Percentiles rank a stretch among this genome's conserved stretches.
Conservation (phyloP, 2,797 vertebrate species). For the Lacerta agilis region DNA sequence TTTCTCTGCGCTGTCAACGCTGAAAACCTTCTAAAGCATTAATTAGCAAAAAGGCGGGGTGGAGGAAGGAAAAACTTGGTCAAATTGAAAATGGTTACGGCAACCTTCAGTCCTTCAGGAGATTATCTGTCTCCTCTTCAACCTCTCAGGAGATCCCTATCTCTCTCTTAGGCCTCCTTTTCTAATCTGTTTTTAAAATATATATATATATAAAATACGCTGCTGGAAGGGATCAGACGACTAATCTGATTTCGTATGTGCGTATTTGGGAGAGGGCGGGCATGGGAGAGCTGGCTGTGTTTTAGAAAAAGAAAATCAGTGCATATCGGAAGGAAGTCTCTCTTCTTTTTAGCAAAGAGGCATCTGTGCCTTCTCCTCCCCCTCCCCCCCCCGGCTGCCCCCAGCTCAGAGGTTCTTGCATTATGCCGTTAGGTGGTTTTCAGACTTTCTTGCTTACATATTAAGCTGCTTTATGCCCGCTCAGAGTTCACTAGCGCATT, state of each 20-base stretch:
- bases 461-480: background rate
- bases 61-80: background rate
- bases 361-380: background rate
- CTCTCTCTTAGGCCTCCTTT: conserved; percentile 19
- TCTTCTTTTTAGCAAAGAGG: background rate
- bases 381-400: no score
- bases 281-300: no score
- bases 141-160: conserved; percentile 63
- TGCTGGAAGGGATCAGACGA: conserved; percentile 85
- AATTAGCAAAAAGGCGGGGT: conserved; percentile 21
- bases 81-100: conserved; percentile 32
- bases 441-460: background rate
- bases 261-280: background rate
- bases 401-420: fast-evolving
- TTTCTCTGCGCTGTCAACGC: background rate
- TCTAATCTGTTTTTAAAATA: conserved; percentile 69
- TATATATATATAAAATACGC: conserved; percentile 79
- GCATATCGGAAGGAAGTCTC: background rate
- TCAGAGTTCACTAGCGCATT: background rate
- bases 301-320: no score
- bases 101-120: conserved; percentile 34
- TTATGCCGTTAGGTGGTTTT: background rate
- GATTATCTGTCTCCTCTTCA: conserved; percentile 63
- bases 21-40: conserved; percentile 14
- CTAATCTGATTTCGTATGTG: conserved; percentile 85